A percentile compares a stretch with the other conserved stretches of the same genome.
phyloP scores from a whole-genome alignment of 1,140 invertebrate species.

The Habropoda laboriosa region DNA sequence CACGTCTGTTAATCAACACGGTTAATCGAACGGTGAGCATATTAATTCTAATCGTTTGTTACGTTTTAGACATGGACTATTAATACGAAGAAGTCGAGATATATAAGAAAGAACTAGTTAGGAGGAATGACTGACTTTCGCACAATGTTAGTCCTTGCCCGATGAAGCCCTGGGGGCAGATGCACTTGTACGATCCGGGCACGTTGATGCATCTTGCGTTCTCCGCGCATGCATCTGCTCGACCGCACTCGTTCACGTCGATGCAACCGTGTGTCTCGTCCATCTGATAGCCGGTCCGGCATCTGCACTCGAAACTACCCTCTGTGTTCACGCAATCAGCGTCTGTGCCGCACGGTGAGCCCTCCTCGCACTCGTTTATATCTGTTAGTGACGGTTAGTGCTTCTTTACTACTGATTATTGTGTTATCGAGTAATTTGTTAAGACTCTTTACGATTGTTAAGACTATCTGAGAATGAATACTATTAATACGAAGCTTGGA shows the following conservation, averaged over 20 bases:
- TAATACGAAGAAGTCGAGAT: too few relatives aligned
- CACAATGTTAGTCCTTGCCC: slow-evolving; percentile 86
- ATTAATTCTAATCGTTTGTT: slow-evolving; percentile 32
- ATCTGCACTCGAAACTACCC: slow-evolving; percentile 83
- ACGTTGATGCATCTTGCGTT: slow-evolving; percentile 89
- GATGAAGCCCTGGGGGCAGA: slow-evolving; percentile 88
- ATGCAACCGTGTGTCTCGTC: slow-evolving; percentile 77
- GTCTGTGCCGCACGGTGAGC: slow-evolving; percentile 81
- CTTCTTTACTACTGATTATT: slow-evolving; percentile 11
- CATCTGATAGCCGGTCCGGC: slow-evolving; percentile 79
- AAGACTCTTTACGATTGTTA: neutral
- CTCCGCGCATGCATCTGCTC: slow-evolving; percentile 85
- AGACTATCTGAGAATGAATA: too few relatives aligned
- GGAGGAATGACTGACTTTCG: slow-evolving; percentile 88
- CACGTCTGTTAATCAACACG: slow-evolving; percentile 86
- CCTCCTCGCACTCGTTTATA: slow-evolving; percentile 84
- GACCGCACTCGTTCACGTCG: slow-evolving; percentile 83
- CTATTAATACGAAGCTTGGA: too few relatives aligned
- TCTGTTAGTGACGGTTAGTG: slow-evolving; percentile 76
- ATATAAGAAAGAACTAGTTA: slow-evolving; percentile 30
- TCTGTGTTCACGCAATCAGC: slow-evolving; percentile 83
- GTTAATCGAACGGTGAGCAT: slow-evolving; percentile 66
- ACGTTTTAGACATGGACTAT: neutral
- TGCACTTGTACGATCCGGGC: slow-evolving; percentile 88
- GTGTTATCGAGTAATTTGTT: neutral